Evolutionary conservation across 1,140 invertebrate species (phyloP), one percentile per base, ranked within the genome.

Genomic region (Procambarus virginalis): DNA sequence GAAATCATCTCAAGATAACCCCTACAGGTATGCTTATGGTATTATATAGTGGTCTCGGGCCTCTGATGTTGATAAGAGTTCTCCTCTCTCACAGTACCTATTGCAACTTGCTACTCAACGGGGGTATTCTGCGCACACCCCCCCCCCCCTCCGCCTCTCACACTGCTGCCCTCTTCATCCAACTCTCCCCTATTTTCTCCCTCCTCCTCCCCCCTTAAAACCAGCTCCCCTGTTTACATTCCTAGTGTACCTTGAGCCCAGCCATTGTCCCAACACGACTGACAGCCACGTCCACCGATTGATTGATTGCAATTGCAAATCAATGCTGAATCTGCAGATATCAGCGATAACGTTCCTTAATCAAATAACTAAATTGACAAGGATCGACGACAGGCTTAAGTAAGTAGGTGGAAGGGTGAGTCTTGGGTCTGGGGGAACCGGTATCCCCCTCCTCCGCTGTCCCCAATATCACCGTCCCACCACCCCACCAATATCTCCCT

Each of bases 361-460:
- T 86, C 85, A 86, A 86, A 86, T 80, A 79, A 86, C 85, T 86
- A 86, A 86, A 86, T 70, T 86, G 85, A 86, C 85, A 86, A 51
- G 77, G 85, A 86, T 79, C 77, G 77, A 86, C 77, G 77, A 79
- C 76, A 60, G 60, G 76, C 85, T 68, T 79, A 80, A 79, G 49
- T 79, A 86, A 86, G 85, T 86, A 79, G 85, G 55, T 78, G 78
- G 55, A 14, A 14, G 85, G n/a, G 85, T 22, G 12, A 48, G 76
- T 55, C 68, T 73, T 34, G n/a, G 68, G 68, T 20, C 68, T 73
- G 68, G 51, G 8, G 12, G 60, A 64, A 64, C 60, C 17, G 6
- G 68, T 34, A 34, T 34, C 34, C 34, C 34, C 68, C 2, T n/a
- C 34, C 68, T n/a, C 5, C n/a, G 10, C 5, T n/a, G 68, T 73